phyloP scores from a whole-genome alignment of 2,888 invertebrate species.

The Anoplius nigerrimus region DNA sequence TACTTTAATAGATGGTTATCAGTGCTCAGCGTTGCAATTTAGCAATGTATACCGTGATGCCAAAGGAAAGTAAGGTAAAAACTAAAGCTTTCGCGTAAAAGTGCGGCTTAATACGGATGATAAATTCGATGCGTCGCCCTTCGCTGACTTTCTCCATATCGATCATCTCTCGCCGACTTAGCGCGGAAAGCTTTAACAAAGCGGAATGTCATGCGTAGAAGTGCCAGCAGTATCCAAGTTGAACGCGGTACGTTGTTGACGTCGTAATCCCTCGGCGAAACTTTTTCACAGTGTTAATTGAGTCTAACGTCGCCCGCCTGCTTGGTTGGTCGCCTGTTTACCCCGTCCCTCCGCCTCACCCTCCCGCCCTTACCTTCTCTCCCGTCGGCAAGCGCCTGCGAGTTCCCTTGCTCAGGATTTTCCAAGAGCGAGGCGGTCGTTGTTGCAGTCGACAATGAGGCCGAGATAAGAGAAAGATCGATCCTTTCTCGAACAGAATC shows the following conservation, averaged over 20 bases:
- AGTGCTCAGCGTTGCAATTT: no score
- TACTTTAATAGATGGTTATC: no score
- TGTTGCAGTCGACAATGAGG: constrained; percentile 39
- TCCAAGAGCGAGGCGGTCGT: constrained; percentile 20
- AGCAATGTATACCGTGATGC: no score
- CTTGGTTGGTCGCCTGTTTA: constrained; percentile 15
- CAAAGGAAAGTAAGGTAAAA: no score
- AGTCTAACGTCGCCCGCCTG: constrained; percentile 46
- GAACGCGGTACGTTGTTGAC: constrained; percentile 59
- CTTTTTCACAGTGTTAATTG: constrained; percentile 63
- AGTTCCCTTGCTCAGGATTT: constrained; percentile 48
- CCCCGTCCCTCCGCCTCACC: constrained; percentile 9
- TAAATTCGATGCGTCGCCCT: no score
- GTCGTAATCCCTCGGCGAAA: constrained; percentile 60
- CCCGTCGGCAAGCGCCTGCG: constrained; percentile 16
- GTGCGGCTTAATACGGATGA: no score
- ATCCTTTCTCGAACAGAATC: constrained; percentile 17
- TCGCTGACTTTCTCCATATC: no score
- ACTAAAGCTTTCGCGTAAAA: no score
- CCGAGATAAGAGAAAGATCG: constrained; percentile 37
- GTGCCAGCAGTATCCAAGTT: no score
- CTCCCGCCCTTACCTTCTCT: background rate
- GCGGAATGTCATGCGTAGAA: no score
- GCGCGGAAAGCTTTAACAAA: no score
- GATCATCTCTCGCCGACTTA: no score